Evolutionary conservation across 1,140 invertebrate genomes (phyloP), one percentile per base, ranked within the genome.

Genomic region (Chrysomallon squamiferum): DNA sequence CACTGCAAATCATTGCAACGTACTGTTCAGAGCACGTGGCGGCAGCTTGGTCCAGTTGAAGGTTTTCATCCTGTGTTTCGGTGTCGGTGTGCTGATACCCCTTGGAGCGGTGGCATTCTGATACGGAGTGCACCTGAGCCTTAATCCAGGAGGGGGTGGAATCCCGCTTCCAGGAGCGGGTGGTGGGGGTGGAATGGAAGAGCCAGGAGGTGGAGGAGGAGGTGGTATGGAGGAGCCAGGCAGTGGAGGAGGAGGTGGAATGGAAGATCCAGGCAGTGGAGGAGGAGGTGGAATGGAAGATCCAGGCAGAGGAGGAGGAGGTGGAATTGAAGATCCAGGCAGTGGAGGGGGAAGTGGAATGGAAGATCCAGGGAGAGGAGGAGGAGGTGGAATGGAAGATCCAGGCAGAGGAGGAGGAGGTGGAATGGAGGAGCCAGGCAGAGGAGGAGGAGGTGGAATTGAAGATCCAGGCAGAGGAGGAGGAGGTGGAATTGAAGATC

Each of bases 11-110:
- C n/a, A n/a, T n/a, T n/a, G n/a, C n/a, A n/a, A 74, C 65, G 73
- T 77, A 80, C 79, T 71, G 50, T 68, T 66, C 11, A 79, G 61
- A 11, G 67, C 62, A 59, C 74, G 73, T 7, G 69, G 50, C 22
- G 83, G 75, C 4, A 85, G 70, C 62, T 85, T 84, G 32, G 78
- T 73, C 84, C 82, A 84, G 64, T 85, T 83, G 57, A 84, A 77
- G 35, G 77, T 78, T 57, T 82, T 84, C 78, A 84, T 83, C 64
- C 83, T 84, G 30, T 75, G 70, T 59, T 77, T 80, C n/a, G 82
- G 82, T 45, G 60, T 77, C 2, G 83, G 81, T 20, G 72, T 75
- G 22, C 63, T 52, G n/a, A 78, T 72, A 6, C 65, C 54, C n/a
- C 49, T 32, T 18, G 65, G 62, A 6, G 47, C 20, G 50, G 35